Evolutionary conservation across 2,113 vertebrate genomes (phyloP), one percentile per base, ranked within the genome.

Genomic region (Corythoichthys haematopterus): DNA sequence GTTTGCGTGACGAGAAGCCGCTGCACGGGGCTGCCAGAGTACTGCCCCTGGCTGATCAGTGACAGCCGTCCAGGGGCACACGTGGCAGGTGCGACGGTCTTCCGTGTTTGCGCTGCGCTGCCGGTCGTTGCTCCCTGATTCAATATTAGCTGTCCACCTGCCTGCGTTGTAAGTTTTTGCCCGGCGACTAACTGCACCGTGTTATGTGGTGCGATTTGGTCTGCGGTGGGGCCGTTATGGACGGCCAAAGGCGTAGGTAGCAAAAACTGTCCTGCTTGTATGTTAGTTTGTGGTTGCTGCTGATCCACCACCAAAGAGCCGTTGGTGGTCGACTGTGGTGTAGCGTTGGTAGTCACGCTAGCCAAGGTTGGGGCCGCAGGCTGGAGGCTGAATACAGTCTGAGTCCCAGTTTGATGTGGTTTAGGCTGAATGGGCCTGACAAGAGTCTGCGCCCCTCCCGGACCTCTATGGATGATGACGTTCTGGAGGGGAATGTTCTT

Each of bases 401-500:
- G 96, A 83, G 94, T 91, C 65, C 94, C 94, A 75, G 93, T 89
- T 74, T 94, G 94, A 73, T 95, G 74, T 71, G 95, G 94, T 88
- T 98, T 99, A 74, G 97, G 97, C 89, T 99, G 97, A 82, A 99
- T 98, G 81, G 95, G 89, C 92, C 93, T 92, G 5, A 92, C 83
- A 28, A 92, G 74, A 47, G 91, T 82, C 84, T 93, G 92, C 57
- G 90, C 78, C 50, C 94, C 92, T 62, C 94, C 92, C 14, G 94
- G 94, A 66, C 95, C 94, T 85, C 96, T 94, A 64, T 99, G 97
- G 81, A 99, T 96, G 77, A 99, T 99, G 83, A 99, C 95, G 81
- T 99, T 99, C 86, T 99, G 97, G 75, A 99, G 93, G 63, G 96
- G 96, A 80, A 98, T 92, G 2, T 96, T 96, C 87, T 95, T 98